A percentile compares a stretch with the other conserved stretches of the same genome.
These are phyloP conservation scores for Acipenser ruthenus DNA, from an alignment of 2,797 vertebrate genomes.

Conservation along the genomic window DNA sequence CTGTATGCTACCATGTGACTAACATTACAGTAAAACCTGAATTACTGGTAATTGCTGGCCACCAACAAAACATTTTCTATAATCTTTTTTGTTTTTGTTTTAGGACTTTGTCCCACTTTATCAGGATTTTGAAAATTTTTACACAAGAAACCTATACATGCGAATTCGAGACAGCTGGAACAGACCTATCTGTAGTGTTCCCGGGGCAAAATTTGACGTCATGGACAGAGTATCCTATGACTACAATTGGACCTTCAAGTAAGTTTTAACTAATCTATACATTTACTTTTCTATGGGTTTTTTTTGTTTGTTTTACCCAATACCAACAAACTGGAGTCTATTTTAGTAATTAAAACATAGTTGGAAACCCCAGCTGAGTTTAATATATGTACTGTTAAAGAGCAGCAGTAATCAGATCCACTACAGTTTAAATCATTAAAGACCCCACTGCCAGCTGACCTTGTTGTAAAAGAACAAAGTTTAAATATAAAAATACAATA, in stretches of 20 bases:
- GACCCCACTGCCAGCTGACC: no score
- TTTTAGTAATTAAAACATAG: no score
- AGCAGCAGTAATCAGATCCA: no score
- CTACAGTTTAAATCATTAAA: no score
- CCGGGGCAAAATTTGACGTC: slow-evolving; percentile 85
- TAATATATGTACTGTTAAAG: neutral
- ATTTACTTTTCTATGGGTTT: neutral
- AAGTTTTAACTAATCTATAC: slow-evolving; percentile 38
- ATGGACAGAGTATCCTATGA: slow-evolving; percentile 76
- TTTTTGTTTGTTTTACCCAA: neutral
- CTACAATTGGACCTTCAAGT: slow-evolving; percentile 95
- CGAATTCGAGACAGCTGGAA: slow-evolving; percentile 95
- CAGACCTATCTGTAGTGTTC: slow-evolving; percentile 84
- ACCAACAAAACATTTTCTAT: no score
- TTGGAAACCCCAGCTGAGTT: no score
- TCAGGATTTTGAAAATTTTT: slow-evolving; percentile 97
- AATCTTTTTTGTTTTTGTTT: slow-evolving; percentile 5
- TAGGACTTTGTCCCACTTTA: slow-evolving; percentile 95
- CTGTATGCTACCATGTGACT: no score
- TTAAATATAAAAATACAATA: no score
- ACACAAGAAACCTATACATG: slow-evolving; percentile 94
- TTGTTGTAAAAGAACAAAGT: no score
- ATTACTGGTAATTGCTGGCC: neutral
- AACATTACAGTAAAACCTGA: neutral
- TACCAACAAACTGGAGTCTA: no score